Base-by-base conservation (phyloP, 2,888 invertebrate species). In the Cataglyphis altisquamis region DNA sequence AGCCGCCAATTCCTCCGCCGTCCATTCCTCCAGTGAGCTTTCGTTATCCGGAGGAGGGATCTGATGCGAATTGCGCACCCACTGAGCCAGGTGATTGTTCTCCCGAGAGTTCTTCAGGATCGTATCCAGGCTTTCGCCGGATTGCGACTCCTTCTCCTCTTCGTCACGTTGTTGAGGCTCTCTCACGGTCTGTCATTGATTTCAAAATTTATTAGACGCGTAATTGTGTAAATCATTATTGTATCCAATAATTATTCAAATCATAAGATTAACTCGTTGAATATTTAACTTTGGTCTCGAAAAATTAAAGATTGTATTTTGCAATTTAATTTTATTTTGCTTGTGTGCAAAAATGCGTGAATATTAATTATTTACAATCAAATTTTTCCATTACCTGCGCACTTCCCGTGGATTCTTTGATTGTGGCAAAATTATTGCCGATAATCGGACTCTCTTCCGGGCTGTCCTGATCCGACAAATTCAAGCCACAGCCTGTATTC, bases 401-500 rank as follows among this genome's bases (percentile, higher is more conserved):
- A 82, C 90, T 93, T 45, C 91, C 91, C 57, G 90, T 88, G 68
- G 90, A 88, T 82, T 92, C 92, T 84, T 91, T 90, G 80, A 90
- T 91, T 62, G 90, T 87, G 81, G 88, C 87, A 80, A 91, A 92
- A 87, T 91, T 92, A 82, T 86, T 88, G 74, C 89, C 89, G 29
- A 78, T 77, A n/a, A 90, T 90, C 21, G 89, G 90, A 87, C 90
- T 92, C 94, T 98, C 98, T 94, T 98, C 95, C n/a, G 98, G 98
- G 86, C 97, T 98, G 89, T 97, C 97, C 84, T 97, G 96, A 63
- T 92, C 94, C 6, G 97, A 97, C 74, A 97, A 97, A 87, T 96
- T 96, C 72, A 70, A 62, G 1, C 97, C 98, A 89, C 97, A 96
- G 93, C 97, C 97, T 90, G 97, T 97, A 95, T 98, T 98, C 83